A percentile compares a stretch with the other conserved stretches of the same genome.
These are phyloP conservation scores for Hystrix cristata DNA, from an alignment of 2,113 vertebrate genomes.

Conservation along the genomic window DNA sequence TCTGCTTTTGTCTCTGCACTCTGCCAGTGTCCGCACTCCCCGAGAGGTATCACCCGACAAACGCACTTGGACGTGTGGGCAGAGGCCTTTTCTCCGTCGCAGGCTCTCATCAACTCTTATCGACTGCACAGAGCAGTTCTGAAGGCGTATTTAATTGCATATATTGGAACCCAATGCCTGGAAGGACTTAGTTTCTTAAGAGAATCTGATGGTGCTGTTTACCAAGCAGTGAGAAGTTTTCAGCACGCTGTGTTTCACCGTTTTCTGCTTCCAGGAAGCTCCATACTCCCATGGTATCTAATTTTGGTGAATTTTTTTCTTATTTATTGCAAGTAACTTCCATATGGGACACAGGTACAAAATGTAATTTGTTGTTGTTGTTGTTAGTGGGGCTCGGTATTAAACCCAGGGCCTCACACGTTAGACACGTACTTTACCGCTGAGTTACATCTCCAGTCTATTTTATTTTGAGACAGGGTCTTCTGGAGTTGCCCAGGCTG, in stretches of 20 bases:
- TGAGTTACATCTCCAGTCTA: neutral
- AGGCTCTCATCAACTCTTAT: neutral
- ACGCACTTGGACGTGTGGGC: neutral
- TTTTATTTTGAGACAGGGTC: neutral
- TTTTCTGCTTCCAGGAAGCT: conserved; percentile 19
- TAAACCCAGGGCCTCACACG: neutral
- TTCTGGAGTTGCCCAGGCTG: too few relatives aligned
- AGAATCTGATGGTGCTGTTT: neutral
- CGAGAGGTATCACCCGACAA: neutral
- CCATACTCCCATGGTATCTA: neutral
- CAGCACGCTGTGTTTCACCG: neutral
- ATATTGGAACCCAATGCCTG: neutral
- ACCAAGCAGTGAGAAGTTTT: neutral
- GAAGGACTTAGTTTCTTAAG: neutral
- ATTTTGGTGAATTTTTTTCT: conserved; percentile 46
- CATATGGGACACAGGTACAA: neutral
- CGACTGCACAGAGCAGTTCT: neutral
- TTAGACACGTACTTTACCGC: neutral
- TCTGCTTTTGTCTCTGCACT: neutral
- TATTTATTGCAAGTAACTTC: conserved; percentile 9
- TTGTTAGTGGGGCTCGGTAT: neutral
- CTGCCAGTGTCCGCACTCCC: neutral
- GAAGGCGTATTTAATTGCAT: neutral
- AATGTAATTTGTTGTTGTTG: neutral
- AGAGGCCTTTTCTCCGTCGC: neutral